These are phyloP conservation scores for Pimephales promelas DNA, from an alignment of 2,113 vertebrate genomes.

Conservation along the genomic window DNA sequence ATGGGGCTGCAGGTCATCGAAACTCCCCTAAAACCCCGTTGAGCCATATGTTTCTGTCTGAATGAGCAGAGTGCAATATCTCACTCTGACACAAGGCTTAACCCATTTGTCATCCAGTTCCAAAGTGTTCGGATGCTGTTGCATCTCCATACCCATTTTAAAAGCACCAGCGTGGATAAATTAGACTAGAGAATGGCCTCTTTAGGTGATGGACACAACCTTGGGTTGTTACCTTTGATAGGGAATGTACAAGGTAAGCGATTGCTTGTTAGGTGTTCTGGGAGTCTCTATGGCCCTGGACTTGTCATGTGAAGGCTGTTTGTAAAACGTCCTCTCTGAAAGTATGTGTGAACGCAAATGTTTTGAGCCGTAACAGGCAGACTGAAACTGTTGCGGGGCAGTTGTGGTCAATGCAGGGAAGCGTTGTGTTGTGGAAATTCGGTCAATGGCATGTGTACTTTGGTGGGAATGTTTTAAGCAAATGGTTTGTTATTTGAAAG, in stretches of 20 bases:
- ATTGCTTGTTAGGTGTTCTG: conserved; percentile 2
- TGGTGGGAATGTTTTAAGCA: not conserved
- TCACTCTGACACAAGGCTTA: not conserved
- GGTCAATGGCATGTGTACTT: not conserved
- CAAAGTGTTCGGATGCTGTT: not conserved
- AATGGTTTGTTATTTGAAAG: conserved; percentile 10
- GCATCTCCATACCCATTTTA: not conserved
- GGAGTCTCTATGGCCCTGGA: not conserved
- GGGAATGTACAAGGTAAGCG: not conserved
- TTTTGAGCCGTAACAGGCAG: not conserved
- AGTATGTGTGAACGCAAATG: not conserved
- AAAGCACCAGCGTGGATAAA: not conserved
- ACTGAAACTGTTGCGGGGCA: too few species aligned
- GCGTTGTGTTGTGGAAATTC: too few species aligned
- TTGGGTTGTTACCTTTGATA: not conserved
- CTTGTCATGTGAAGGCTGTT: not conserved
- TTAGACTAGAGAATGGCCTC: not conserved
- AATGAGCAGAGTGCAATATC: not conserved
- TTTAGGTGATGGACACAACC: not conserved
- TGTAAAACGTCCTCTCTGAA: not conserved
- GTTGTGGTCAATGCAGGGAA: too few species aligned
- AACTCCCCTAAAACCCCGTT: not conserved
- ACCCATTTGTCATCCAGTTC: not conserved
- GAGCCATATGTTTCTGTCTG: conserved; percentile 13
- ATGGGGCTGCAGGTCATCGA: not conserved